These are phyloP conservation scores for Piprites chloris DNA, from an alignment of 2,113 vertebrate genomes.

Conservation along the genomic window DNA sequence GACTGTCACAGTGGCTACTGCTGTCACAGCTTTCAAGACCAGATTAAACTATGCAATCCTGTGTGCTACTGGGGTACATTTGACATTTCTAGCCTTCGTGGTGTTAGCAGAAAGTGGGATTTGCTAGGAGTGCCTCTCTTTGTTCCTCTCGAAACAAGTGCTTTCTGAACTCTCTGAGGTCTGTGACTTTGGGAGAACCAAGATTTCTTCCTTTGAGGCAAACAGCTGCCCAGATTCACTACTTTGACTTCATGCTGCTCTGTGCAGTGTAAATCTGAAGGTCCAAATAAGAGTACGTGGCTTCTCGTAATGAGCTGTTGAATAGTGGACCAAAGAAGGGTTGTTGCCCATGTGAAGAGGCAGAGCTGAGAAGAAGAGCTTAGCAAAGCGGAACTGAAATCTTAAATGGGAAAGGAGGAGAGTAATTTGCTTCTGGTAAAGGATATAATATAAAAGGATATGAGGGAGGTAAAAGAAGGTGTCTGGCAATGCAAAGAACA, in stretches of 20 bases:
- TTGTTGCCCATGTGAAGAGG: background rate
- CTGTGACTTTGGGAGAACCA: background rate
- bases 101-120: background rate
- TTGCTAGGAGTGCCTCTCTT: background rate
- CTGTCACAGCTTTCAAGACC: background rate
- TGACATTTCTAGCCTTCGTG: background rate
- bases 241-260: background rate
- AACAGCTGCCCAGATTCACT: background rate
- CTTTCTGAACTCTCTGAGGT: background rate
- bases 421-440: background rate
- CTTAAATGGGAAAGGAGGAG: background rate
- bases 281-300: background rate
- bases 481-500: background rate
- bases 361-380: background rate
- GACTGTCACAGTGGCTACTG: background rate
- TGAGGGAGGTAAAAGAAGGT: accelerated
- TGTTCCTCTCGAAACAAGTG: background rate
- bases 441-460: background rate
- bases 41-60: background rate
- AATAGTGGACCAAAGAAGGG: background rate
- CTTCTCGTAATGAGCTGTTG: background rate
- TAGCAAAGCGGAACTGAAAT: background rate
- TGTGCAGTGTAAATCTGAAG: background rate
- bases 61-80: background rate
- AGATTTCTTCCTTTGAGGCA: background rate